phyloP scores from a whole-genome alignment of 2,113 vertebrate genomes.

The Ariopsis seemanni region DNA sequence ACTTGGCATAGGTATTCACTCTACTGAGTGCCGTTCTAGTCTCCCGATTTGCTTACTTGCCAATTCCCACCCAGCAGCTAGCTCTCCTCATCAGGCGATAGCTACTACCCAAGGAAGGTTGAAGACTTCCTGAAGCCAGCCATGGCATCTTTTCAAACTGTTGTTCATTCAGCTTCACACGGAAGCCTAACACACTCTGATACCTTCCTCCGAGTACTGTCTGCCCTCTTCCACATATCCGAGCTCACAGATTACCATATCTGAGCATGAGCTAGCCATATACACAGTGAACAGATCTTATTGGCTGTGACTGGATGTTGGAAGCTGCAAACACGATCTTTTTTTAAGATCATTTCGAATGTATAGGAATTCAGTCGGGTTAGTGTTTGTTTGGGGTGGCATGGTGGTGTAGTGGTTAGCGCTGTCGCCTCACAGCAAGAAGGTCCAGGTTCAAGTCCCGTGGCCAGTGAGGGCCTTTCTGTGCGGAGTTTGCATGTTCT shows the following conservation, averaged over 20 bases:
- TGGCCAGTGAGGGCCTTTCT: no score
- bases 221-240: background rate
- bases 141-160: background rate
- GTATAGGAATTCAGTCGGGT: background rate
- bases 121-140: background rate
- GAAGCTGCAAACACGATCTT: background rate
- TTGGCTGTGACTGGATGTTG: background rate
- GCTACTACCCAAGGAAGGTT: background rate
- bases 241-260: background rate
- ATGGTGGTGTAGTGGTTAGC: no score
- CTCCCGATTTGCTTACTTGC: background rate
- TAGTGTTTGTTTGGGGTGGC: no score
- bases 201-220: background rate
- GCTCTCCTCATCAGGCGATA: background rate
- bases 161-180: background rate
- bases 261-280: background rate
- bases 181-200: background rate
- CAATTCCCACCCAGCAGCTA: background rate
- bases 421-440: no score
- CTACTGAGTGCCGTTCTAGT: no score
- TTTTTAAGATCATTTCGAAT: background rate
- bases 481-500: no score
- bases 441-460: no score
- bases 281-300: background rate
- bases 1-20: no score